Evolutionary conservation across 1,140 invertebrate species (phyloP), one percentile per base, ranked within the genome.

Genomic region (Tetraneura akinire): DNA sequence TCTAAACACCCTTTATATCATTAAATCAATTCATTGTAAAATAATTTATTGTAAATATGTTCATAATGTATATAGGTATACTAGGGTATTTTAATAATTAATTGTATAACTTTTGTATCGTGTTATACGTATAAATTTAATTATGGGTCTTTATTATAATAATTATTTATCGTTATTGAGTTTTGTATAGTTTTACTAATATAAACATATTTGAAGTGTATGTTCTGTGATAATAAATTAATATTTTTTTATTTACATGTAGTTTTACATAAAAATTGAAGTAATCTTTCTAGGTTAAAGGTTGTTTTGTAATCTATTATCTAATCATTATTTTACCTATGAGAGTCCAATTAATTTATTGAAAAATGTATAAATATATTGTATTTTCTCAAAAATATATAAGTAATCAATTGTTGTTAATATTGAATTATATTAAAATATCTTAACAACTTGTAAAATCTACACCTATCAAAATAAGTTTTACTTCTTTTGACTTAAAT

Each of bases 211-310:
- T 76, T 57, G 37, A 74, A 55, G 29, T 37, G 10, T 32, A 51
- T 71, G 14, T 55, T 29, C 73, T 76, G 73, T 76, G 73, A 76
- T 76, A 76, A 76, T 76, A 76, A 55, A 76, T 57, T 76, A 53
- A 51, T 29, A 51, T 29, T 29, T 51, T 51, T 51, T n/a, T 10
- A 71, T 45, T 6, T 68, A 37, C 45, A 23, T 21, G 18, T 47
- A 18, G 3, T 47, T 16, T 18, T 10, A 47, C 11, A 37, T 42
- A 68, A 45, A 47, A 47, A 3, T 37, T n/a, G 9, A 6, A 47
- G 66, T 47, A 47, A 68, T 68, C 66, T 23, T 68, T 68, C 26
- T 16, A 47, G 66, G 66, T 68, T 23, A 68, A 68, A 68, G 66
- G 66, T 68, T 47, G 45, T 68, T 68, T 0, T 37, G 2, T 66